Evolutionary conservation across 2,797 vertebrate species (phyloP).

Genomic region (Zalophus californianus): DNA sequence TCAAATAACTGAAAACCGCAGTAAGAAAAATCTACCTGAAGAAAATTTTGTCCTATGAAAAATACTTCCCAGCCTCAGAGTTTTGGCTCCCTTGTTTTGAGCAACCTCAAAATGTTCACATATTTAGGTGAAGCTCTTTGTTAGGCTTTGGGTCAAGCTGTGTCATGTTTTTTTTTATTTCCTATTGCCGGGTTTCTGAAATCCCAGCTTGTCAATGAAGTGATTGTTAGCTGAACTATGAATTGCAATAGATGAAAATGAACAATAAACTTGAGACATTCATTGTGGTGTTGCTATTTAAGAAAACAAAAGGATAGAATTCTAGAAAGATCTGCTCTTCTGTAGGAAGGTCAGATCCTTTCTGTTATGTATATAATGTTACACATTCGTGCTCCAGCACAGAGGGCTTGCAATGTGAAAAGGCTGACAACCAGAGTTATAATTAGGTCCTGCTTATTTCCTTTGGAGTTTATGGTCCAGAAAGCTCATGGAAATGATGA

Average conservation of each 20-base stretch:
- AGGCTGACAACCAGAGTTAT: background rate
- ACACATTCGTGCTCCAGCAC: background rate
- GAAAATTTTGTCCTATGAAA: background rate
- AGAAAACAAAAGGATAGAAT: background rate
- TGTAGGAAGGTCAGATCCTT: background rate
- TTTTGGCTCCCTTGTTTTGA: background rate
- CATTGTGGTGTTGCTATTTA: background rate
- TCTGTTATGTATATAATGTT: background rate
- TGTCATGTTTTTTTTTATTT: background rate
- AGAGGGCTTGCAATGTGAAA: background rate
- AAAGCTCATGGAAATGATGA: background rate
- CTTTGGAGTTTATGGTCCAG: constrained; percentile 27
- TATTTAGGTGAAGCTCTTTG: background rate
- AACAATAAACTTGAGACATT: background rate
- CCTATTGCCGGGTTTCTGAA: background rate
- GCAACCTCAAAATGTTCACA: background rate
- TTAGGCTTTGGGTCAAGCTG: background rate
- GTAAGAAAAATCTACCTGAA: background rate
- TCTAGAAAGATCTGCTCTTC: background rate
- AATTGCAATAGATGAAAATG: background rate
- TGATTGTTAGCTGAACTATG: constrained; percentile 2
- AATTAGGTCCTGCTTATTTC: constrained; percentile 13
- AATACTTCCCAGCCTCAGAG: background rate
- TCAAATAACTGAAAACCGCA: background rate
- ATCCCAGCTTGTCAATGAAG: background rate